Percentiles rank a stretch among this genome's conserved stretches.
Evolutionary conservation across 2,797 vertebrate species (phyloP).

Genomic region (Setipinna tenuifilis): DNA sequence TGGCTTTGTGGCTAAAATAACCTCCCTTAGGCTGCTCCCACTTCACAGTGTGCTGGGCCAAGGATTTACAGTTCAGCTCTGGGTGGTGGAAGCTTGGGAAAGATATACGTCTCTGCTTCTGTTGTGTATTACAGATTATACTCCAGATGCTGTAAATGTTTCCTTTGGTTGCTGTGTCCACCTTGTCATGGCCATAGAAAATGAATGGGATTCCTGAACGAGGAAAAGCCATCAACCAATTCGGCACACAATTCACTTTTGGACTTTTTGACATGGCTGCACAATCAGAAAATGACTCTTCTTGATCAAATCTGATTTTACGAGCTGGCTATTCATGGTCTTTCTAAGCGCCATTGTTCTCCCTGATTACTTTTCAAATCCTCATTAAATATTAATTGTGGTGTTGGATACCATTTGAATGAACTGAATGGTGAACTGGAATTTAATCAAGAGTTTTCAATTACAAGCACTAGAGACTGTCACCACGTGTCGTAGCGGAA

Average conservation of each 20-base stretch:
- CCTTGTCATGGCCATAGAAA: conserved; percentile 24
- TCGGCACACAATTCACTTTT: not conserved
- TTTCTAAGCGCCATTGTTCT: conserved; percentile 5
- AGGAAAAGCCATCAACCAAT: not conserved
- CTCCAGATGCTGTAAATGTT: conserved; percentile 42
- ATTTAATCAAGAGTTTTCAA: conserved; percentile 5
- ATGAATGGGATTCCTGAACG: not conserved
- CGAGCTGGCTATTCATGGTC: not conserved
- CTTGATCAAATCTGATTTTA: not conserved
- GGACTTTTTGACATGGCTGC: not conserved
- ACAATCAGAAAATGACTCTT: not conserved
- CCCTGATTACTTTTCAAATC: not conserved
- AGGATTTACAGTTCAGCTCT: conserved; percentile 44
- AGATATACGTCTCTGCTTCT: conserved; percentile 37
- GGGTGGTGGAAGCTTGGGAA: conserved; percentile 41
- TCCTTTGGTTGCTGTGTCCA: conserved; percentile 29
- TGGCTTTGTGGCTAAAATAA: conserved; percentile 34
- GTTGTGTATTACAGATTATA: conserved; percentile 40
- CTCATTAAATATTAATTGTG: conserved; percentile 7
- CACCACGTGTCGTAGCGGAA: not conserved
- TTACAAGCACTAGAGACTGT: not conserved
- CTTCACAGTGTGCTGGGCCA: conserved; percentile 19
- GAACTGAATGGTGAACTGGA: not conserved
- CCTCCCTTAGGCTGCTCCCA: conserved; percentile 28
- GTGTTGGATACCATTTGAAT: conserved; percentile 5